phyloP scores from a whole-genome alignment of 2,797 vertebrate species.

The Hybognathus amarus region DNA sequence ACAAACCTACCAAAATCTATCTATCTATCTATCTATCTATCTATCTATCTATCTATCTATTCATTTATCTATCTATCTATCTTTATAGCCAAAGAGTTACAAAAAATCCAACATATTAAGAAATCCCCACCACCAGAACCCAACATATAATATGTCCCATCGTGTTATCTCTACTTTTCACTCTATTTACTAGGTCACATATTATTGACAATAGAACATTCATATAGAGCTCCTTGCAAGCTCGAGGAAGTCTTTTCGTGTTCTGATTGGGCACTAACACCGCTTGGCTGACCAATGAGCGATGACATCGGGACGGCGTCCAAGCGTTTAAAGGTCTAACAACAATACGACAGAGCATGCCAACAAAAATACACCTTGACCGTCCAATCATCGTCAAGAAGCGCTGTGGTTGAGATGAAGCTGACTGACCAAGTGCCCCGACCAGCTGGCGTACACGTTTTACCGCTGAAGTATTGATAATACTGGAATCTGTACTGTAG shows the following conservation, averaged over 20 bases:
- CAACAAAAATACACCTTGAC: slow-evolving; percentile 62
- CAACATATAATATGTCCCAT: background rate
- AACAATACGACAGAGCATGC: slow-evolving; percentile 69
- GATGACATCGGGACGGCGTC: slow-evolving; percentile 67
- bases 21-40: too few relatives aligned
- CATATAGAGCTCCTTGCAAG: slow-evolving; percentile 37
- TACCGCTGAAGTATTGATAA: slow-evolving; percentile 48
- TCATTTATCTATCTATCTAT: too few relatives aligned
- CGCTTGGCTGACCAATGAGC: slow-evolving; percentile 70
- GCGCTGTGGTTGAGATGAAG: slow-evolving; percentile 5
- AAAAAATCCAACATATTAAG: background rate
- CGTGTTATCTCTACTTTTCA: background rate
- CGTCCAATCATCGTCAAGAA: slow-evolving; percentile 49
- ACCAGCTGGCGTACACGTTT: slow-evolving; percentile 55
- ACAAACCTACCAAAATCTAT: too few relatives aligned
- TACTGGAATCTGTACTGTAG: slow-evolving; percentile 49
- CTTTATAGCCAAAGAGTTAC: too few relatives aligned
- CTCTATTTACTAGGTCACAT: slow-evolving; percentile 7
- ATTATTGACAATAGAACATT: slow-evolving; percentile 7
- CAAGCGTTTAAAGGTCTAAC: slow-evolving; percentile 69
- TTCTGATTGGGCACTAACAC: slow-evolving; percentile 66
- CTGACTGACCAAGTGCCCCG: slow-evolving; percentile 37
- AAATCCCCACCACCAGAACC: background rate
- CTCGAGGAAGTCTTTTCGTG: slow-evolving; percentile 67
- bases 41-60: too few relatives aligned